Base-by-base conservation (phyloP, 2,888 invertebrate genomes). In the Euphydryas editha region DNA sequence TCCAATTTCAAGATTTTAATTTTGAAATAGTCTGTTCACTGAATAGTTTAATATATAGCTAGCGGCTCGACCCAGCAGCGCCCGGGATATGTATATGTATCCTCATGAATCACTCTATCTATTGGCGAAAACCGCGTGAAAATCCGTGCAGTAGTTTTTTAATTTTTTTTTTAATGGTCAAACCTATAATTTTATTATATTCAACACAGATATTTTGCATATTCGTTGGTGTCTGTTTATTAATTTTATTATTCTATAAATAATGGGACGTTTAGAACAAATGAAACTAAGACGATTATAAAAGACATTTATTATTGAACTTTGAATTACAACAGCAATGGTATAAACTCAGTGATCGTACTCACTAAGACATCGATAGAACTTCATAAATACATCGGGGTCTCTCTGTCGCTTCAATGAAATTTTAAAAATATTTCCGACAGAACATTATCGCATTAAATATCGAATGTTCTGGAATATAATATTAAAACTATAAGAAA, bases 261-360 rank as follows among this genome's bases (percentile, higher is more conserved):
- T 20, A 20, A 18, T 18, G 18, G 20, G 20, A 47, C 20, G 2
- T 6, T 1, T 18, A 18, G n/a, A n/a, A n/a, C n/a, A 56, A 69
- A 55, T 67, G 54, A 77, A 68, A 70, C 42, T 18, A 62, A 17
- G 11, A 11, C 18, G 39, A 66, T 73, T 78, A 78, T 73, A 80
- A 83, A 86, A 88, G 83, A 85, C 86, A 87, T 89, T 88, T 88
- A 88, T 88, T 88, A 88, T 83, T 88, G 80, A 83, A 79, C 75
- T 80, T 78, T 78, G 75, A 77, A 82, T 82, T 82, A 88, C 85
- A 88, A 86, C 86, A 87, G 83, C 82, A 78, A 83, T 78, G 76
- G 80, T 84, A 85, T 81, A 83, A 85, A 85, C 78, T 73, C 72
- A 70, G 64, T 72, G 65, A 68, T 64, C 67, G 69, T 54, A 60